Base-by-base conservation (phyloP, 2,888 invertebrate species). In the Agrochola macilenta region DNA sequence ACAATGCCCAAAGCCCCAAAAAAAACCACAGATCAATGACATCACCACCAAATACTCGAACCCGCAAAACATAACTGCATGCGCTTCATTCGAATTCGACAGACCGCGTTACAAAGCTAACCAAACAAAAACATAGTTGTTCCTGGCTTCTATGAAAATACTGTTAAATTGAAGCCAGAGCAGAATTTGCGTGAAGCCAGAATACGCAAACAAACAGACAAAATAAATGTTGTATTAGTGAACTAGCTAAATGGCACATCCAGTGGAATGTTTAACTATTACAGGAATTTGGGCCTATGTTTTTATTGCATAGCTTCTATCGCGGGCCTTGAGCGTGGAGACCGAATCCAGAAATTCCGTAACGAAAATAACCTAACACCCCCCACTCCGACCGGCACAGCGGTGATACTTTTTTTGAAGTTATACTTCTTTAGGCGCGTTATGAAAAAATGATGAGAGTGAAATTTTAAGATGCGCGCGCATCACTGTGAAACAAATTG, bases 61-160 rank as follows among this genome's bases (percentile, higher is more conserved):
- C 11, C 39, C 11, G 0, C 14, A 39, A 69, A 57, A 61, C 35
- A 54, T 52, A 11, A 39, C 54, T 63, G 49, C 69, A 69, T 43
- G 4, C 20, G 35, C 69, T 54, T 60, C 54, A 49, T 66, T 63
- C n/a, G 30, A 39, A 69, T 49, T 71, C 52, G 58, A 46, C 35
- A 14, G 5, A 49, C 30, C 49, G 12, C 35, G 57, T 58, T 61
- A 73, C 61, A 79, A 84, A 71, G 70, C 81, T 60, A 69, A 80
- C 70, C 43, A 26, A 84, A 84, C 70, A 69, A 69, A 79, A 84
- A 69, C 69, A 60, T 63, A 35, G 46, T 72, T 66, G 39, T 60
- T 74, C 26, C 64, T 26, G 20, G 43, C 43, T 75, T 75, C 5
- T 61, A 69, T 71, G 81, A 80, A 69, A 71, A 75, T 63, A 63